These are phyloP conservation scores for Nymphalis c-album DNA, from an alignment of 2,888 invertebrate genomes.

Conservation along the genomic window DNA sequence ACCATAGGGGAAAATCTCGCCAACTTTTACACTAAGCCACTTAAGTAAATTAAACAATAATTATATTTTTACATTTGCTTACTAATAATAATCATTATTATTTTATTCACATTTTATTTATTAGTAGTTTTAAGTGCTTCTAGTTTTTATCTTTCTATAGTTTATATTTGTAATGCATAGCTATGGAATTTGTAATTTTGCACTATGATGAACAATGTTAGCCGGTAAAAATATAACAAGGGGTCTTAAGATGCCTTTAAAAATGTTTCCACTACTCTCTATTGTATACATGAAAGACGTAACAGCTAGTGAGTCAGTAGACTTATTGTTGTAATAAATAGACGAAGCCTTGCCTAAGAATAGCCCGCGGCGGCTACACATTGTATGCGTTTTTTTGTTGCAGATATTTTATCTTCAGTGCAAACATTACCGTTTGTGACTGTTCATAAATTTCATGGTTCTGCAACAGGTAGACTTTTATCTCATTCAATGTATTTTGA, in stretches of 20 bases:
- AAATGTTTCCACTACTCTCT: neutral
- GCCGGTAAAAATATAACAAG: neutral
- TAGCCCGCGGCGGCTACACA: neutral
- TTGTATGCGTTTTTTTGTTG: slow-evolving; percentile 11
- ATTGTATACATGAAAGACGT: neutral
- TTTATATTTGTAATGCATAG: neutral
- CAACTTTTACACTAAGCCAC: too few relatives aligned
- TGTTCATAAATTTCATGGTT: slow-evolving; percentile 14
- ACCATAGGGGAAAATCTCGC: too few relatives aligned
- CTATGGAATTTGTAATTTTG: neutral
- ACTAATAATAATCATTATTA: too few relatives aligned
- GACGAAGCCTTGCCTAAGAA: slow-evolving; percentile 2
- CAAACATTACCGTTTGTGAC: neutral
- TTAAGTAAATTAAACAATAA: too few relatives aligned
- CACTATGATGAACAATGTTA: neutral
- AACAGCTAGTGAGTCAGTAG: neutral
- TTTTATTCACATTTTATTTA: too few relatives aligned
- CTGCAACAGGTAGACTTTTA: slow-evolving; percentile 18
- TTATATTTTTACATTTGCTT: too few relatives aligned
- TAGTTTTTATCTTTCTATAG: too few relatives aligned
- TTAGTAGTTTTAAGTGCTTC: too few relatives aligned
- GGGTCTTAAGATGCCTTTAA: neutral
- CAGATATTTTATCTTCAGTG: slow-evolving; percentile 14
- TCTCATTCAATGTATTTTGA: slow-evolving; percentile 5
- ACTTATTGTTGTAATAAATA: neutral